phyloP scores from a whole-genome alignment of 2,888 invertebrate species.

The Leucoptera coffeella region DNA sequence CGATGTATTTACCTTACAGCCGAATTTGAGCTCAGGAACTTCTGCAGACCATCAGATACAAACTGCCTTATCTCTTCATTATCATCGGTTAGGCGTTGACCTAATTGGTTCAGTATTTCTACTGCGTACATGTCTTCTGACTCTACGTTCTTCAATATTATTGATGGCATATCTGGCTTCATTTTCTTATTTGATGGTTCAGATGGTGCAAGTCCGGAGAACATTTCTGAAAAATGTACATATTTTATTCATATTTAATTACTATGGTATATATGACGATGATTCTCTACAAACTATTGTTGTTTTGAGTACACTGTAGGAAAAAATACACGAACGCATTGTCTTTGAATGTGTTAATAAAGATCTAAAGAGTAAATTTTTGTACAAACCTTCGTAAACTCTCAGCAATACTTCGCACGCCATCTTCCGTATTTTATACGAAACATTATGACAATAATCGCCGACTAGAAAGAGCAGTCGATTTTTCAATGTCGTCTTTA shows the following conservation, averaged over 20 bases:
- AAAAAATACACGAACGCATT: too few relatives aligned
- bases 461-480: slow-evolving; percentile 8
- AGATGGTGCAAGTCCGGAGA: background rate
- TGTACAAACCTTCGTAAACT: slow-evolving; percentile 12
- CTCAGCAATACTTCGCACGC: slow-evolving; percentile 12
- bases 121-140: background rate
- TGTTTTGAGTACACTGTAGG: too few relatives aligned
- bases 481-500: slow-evolving; percentile 9
- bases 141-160: background rate
- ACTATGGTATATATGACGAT: background rate
- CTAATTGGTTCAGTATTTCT: too few relatives aligned
- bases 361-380: too few relatives aligned
- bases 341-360: too few relatives aligned
- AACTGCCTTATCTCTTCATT: too few relatives aligned
- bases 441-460: slow-evolving; percentile 6
- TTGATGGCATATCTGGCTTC: background rate
- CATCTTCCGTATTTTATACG: slow-evolving; percentile 8
- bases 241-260: too few relatives aligned
- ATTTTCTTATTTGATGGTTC: slow-evolving; percentile 1
- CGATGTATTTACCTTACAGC: too few relatives aligned
- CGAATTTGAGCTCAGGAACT: too few relatives aligned
- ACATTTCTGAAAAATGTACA: background rate
- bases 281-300: too few relatives aligned
- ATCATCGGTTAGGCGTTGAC: too few relatives aligned
- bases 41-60: too few relatives aligned